Conservation (phyloP, 2,113 vertebrate genomes). For the Uropsilus gracilis region DNA sequence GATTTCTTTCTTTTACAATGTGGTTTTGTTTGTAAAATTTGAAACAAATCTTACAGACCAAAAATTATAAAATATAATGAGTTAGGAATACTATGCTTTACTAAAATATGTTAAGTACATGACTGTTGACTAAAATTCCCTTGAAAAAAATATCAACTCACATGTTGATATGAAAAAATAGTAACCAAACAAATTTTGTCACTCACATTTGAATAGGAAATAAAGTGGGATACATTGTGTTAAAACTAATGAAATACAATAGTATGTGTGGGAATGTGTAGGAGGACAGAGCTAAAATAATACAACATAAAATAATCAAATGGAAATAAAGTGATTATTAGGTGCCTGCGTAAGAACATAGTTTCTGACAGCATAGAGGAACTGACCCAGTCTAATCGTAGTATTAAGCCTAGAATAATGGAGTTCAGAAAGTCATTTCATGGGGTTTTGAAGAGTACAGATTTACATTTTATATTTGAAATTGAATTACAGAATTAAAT, state of each 20-base stretch:
- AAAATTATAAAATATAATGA: background rate
- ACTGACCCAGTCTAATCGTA: background rate
- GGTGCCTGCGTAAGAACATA: background rate
- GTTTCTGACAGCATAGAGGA: conserved; percentile 6
- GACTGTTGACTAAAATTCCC: background rate
- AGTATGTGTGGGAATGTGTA: conserved; percentile 46
- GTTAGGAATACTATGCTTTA: background rate
- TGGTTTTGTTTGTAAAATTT: background rate
- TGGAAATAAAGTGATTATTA: conserved; percentile 66
- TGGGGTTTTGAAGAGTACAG: background rate
- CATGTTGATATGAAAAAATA: background rate
- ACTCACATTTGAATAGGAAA: background rate
- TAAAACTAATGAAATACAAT: conserved; percentile 38
- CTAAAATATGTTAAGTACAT: background rate
- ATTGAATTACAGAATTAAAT: conserved; percentile 54
- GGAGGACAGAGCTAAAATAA: conserved; percentile 36
- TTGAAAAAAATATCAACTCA: background rate
- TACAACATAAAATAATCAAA: conserved; percentile 53
- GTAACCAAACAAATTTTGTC: conserved; percentile 6
- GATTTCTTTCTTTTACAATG: background rate
- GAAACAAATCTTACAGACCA: background rate
- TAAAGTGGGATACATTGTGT: background rate
- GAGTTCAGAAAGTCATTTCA: conserved; percentile 56
- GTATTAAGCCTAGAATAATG: conserved; percentile 39
- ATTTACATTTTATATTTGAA: conserved; percentile 61